Percentiles rank a stretch among this genome's conserved stretches.
Conservation (phyloP, 1,140 invertebrate species). For the Drosophila suzukii region DNA sequence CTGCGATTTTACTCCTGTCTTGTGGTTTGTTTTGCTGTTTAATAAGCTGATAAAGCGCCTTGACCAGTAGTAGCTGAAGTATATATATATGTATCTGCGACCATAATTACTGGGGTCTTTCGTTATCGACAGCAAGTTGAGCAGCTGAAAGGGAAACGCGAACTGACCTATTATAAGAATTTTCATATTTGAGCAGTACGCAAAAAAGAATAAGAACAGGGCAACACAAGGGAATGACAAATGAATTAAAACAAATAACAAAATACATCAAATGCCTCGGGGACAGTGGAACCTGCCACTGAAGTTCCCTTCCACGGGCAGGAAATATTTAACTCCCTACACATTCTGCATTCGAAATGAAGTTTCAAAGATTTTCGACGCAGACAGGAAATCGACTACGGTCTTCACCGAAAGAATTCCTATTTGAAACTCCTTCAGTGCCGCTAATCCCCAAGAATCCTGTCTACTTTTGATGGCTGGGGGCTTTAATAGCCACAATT, state of each 20-base stretch:
- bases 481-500: conserved; percentile 14
- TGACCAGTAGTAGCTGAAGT: conserved; percentile 33
- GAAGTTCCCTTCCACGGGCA: neutral
- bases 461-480: conserved; percentile 1
- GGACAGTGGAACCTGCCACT: conserved; percentile 4
- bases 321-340: conserved; percentile 1
- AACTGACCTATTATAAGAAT: conserved; percentile 80
- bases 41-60: conserved; percentile 73
- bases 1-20: conserved; percentile 23
- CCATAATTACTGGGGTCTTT: conserved; percentile 4
- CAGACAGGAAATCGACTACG: conserved; percentile 23
- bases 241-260: conserved; percentile 15
- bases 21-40: conserved; percentile 16
- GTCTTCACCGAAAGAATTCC: conserved; percentile 8
- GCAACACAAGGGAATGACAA: neutral
- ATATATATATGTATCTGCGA: neutral
- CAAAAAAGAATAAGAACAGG: conserved; percentile 20
- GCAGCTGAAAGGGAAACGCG: conserved; percentile 72
- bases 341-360: conserved; percentile 2
- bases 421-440: neutral
- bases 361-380: neutral
- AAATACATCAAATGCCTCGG: conserved; percentile 7
- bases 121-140: conserved; percentile 53
- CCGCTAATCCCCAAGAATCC: conserved; percentile 1
- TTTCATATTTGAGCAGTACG: conserved; percentile 62